Base-by-base conservation (phyloP, 2,113 vertebrate species). In the Protobothrops flavoviridis region DNA sequence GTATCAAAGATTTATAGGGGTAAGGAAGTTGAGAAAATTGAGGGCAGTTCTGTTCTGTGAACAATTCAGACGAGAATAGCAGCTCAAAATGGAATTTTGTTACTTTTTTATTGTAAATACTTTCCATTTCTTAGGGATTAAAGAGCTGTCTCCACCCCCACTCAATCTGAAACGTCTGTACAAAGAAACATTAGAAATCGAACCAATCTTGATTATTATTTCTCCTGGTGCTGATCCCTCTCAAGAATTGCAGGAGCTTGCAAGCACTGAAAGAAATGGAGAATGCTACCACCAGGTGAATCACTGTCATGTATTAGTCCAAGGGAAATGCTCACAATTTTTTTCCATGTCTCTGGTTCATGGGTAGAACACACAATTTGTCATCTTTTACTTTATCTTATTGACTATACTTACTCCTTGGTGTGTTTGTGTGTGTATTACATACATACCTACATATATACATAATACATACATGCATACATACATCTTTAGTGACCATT, bases 201-300 rank as follows among this genome's bases (percentile, higher is more conserved):
- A 99, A 92, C 99, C 99, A 0, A 95, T 99, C 95, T 97, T 99
- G 95, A 99, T 99, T 85, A 99, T 99, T 95, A 99, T 99, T 97
- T 99, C 99, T 90, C 98, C 99, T 21, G 99, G 99, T 88, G 99
- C 99, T 69, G 99, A 99, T 96, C 99, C 99, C 24, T 99, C 99
- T 94, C 99, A 99, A 97, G 99, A 99, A 93, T 97, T 99, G 59
- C 98, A 98, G 93, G 99, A 99, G 95, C 98, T 99, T 64, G 99
- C 99, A 90, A 97, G 95, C 87, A 96, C 98, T 93, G 99, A 98
- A 50, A 96, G 98, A 95, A 98, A 97, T 53, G 97, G 98, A 55
- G 98, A 98, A 33, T 98, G 97, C 97, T 99, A 99, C 93, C 98
- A 99, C 74, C 99, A 99, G 99, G 99, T 98, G 55, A 95, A 95